A percentile compares a stretch with the other conserved stretches of the same genome.
Evolutionary conservation across 2,888 invertebrate species (phyloP).

Genomic region (Notocelia uddmanniana): DNA sequence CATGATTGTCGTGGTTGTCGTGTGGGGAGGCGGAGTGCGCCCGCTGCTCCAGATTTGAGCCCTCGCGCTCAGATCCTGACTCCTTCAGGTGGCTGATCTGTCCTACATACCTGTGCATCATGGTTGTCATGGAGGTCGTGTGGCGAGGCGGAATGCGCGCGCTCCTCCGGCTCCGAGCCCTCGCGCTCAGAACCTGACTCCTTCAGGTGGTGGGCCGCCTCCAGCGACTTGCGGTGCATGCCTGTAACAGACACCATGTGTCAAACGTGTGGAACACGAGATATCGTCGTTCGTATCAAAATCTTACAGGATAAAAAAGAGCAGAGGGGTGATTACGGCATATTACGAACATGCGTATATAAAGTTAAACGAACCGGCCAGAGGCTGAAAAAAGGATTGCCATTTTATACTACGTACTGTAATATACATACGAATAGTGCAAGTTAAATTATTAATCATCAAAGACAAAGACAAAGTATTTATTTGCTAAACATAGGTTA

Average conservation of each 20-base stretch:
- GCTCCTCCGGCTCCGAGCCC: constrained; percentile 84
- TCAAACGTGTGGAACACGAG: not conserved
- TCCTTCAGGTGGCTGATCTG: constrained; percentile 87
- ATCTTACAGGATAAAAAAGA: too few species aligned
- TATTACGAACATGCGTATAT: too few species aligned
- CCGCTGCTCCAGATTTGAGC: constrained; percentile 82
- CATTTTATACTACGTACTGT: too few species aligned
- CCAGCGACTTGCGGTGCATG: constrained; percentile 99
- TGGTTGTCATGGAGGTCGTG: constrained; percentile 78
- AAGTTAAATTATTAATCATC: too few species aligned
- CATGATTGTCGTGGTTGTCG: constrained; percentile 81
- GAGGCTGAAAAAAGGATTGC: too few species aligned
- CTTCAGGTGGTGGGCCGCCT: constrained; percentile 98
- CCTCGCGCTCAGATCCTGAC: constrained; percentile 90
- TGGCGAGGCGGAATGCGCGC: constrained; percentile 69
- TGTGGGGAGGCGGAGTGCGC: constrained; percentile 68
- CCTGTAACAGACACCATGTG: constrained; percentile 84
- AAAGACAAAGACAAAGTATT: too few species aligned
- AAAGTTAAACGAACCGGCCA: too few species aligned
- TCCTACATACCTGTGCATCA: constrained; percentile 86
- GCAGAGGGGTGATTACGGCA: too few species aligned
- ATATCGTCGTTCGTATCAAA: too few species aligned
- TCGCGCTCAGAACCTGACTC: constrained; percentile 92
- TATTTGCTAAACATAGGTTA: too few species aligned
- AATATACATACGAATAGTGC: too few species aligned